phyloP scores from a whole-genome alignment of 2,113 vertebrate species.

The Tetrao urogallus region DNA sequence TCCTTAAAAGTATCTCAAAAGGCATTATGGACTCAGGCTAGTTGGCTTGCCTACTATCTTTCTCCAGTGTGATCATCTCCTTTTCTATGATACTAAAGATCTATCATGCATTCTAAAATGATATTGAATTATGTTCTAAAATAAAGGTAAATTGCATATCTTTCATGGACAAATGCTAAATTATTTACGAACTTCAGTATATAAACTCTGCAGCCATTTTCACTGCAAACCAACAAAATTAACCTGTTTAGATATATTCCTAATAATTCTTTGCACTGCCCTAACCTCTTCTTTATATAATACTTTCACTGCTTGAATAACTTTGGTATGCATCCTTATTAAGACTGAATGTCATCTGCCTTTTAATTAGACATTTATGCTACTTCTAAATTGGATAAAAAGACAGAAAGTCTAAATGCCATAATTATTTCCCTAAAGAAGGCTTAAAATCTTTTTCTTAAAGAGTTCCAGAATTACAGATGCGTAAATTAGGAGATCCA shows the following conservation, averaged over 20 bases:
- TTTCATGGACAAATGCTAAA: not conserved
- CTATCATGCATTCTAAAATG: not conserved
- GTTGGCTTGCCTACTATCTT: not conserved
- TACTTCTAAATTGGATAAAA: not conserved
- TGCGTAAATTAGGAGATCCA: not conserved
- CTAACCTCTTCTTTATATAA: not conserved
- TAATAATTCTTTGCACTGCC: not conserved
- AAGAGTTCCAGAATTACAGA: not conserved
- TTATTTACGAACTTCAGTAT: not conserved
- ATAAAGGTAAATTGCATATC: not conserved
- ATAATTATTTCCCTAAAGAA: not conserved
- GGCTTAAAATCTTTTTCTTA: not conserved
- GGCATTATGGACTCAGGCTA: not conserved
- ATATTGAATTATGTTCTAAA: not conserved
- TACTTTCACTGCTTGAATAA: not conserved
- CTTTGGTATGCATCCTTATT: not conserved
- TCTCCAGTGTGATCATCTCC: not conserved
- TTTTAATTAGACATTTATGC: not conserved
- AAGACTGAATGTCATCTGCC: not conserved
- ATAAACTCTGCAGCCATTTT: not conserved
- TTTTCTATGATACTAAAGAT: not conserved
- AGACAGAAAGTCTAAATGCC: not conserved
- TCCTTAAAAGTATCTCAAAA: not conserved
- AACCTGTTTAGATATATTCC: not conserved
- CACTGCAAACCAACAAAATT: not conserved